Evolutionary conservation across 92 coral and sea anemone species (phyloP), one percentile per base, ranked within the genome.

Genomic region (Zoanthus sansibaricus): DNA sequence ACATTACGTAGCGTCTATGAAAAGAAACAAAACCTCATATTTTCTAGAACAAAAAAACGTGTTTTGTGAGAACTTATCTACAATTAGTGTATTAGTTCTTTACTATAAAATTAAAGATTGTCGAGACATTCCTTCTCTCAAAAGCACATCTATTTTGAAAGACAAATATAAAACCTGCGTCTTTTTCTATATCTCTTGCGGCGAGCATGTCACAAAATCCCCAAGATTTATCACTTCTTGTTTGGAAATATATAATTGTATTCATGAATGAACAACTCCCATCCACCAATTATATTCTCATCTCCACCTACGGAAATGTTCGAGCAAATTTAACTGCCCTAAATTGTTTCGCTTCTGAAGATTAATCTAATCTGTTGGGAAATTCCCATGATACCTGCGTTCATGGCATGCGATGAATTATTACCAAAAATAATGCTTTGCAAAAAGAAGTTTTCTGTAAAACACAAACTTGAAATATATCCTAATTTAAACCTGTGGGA

Each of bases 1-100:
- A 82, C 70, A 89, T 91, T 93, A 92, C 95, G 94, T 91, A 56
- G 87, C 70, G 67, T 58, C 91, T 86, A 93, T 71, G 94, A 91
- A 93, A 93, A 91, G 91, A 72, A 30, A 30, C 66, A 13, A 5
- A 37, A 61, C 7, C 11, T 72, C 13, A 37, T 48, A 75, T 5
- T 21, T 75, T 32, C 15, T 21, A n/a, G 45, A 0, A 9, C 47
- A 47, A 10, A n/a, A 4, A n/a, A 11, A 21, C 48, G 9, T 21
- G 21, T 74, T 17, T 6, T 47, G 30, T n/a, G 10, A 10, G 49
- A 51, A 72, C 30, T 1, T 3, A 37, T 37, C 42, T 37, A 37
- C 42, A 37, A 1, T 37, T 37, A n/a, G n/a, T n/a, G 55, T 11
- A 49, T 49, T 49, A 49, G 12, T 49, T 49, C 55, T 49, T 49